phyloP scores from a whole-genome alignment of 2,888 invertebrate genomes.

The Trissonchulus sp. region DNA sequence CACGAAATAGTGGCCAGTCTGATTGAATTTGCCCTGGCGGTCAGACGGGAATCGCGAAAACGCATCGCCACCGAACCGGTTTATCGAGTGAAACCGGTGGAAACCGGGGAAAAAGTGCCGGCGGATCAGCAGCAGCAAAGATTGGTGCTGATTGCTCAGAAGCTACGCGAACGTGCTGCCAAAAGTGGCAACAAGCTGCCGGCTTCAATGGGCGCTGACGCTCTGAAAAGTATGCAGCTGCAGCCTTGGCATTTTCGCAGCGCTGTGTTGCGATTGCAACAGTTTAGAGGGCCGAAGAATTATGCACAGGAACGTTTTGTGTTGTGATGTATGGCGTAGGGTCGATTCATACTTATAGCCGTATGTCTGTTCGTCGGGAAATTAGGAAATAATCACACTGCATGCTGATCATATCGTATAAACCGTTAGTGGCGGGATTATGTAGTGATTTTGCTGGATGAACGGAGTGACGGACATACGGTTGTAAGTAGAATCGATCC shows the following conservation, averaged over 20 bases:
- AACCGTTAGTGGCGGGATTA: no score
- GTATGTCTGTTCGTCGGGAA: no score
- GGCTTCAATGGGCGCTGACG: not conserved
- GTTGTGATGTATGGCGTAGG: no score
- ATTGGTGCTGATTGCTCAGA: not conserved
- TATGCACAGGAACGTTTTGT: no score
- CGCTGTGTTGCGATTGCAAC: slow-evolving; percentile 22
- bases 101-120: not conserved
- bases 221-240: not conserved
- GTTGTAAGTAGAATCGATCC: no score
- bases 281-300: no score
- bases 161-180: not conserved
- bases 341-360: no score
- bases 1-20: slow-evolving; percentile 73
- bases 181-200: not conserved
- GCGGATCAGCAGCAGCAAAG: not conserved
- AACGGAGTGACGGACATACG: no score
- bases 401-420: no score
- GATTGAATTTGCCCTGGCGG: slow-evolving; percentile 27
- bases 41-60: slow-evolving; percentile 26
- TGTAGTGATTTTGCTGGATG: no score
- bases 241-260: slow-evolving; percentile 28
- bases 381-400: no score
- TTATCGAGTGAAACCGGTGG: not conserved
- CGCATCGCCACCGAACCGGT: slow-evolving; percentile 16